Conservation (phyloP, 2,888 invertebrate species). For the Agrotis exclamationis region DNA sequence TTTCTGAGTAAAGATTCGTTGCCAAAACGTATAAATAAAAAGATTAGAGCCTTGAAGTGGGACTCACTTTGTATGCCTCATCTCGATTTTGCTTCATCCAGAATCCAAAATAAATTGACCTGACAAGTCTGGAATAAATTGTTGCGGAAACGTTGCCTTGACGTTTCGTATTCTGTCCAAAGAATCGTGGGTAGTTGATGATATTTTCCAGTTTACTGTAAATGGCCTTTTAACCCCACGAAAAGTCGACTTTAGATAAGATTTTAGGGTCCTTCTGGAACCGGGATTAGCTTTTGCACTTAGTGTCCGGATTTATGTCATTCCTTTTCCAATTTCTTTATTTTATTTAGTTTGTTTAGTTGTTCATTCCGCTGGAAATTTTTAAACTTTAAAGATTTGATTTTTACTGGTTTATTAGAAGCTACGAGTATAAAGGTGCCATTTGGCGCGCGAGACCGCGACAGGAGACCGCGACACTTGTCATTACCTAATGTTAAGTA, state of each 20-base stretch:
- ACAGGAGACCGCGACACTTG: too few species aligned
- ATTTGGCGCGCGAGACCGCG: too few species aligned
- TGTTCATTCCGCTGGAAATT: neutral
- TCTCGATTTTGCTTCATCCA: constrained; percentile 21
- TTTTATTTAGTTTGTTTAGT: neutral
- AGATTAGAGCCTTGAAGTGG: constrained; percentile 26
- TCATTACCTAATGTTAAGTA: too few species aligned
- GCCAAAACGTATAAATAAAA: constrained; percentile 38
- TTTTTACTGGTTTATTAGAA: neutral
- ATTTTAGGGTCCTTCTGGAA: constrained; percentile 14
- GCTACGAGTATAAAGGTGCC: too few species aligned
- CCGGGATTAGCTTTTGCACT: constrained; percentile 23
- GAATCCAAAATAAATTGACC: constrained; percentile 36
- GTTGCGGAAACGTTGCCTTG: constrained; percentile 6
- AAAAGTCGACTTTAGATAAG: constrained; percentile 24
- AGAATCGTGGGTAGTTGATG: neutral
- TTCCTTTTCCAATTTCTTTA: neutral
- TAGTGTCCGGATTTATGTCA: neutral
- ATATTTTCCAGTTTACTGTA: constrained; percentile 30
- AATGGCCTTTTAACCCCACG: neutral
- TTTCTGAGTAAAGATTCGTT: constrained; percentile 10
- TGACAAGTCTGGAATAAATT: constrained; percentile 31
- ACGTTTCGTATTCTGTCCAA: constrained; percentile 23
- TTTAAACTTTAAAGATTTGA: neutral
- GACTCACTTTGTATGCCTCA: constrained; percentile 9